Conservation (phyloP, 2,113 vertebrate species). For the Myodes glareolus region DNA sequence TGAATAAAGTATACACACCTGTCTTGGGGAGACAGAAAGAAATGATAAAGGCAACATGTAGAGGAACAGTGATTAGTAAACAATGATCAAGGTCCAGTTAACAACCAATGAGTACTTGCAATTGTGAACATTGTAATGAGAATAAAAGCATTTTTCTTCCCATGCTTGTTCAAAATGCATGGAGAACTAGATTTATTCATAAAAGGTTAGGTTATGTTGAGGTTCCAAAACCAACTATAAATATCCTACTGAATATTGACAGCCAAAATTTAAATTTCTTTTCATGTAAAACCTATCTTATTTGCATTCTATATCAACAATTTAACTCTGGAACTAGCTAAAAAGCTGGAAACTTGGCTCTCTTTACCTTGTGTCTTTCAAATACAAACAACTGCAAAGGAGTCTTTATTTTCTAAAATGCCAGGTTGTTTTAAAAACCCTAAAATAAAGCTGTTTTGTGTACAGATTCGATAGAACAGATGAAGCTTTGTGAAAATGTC, state of each 20-base stretch:
- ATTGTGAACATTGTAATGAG: not conserved
- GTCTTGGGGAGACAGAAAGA: not conserved
- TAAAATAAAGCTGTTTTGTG: conserved; percentile 26
- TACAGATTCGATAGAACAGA: conserved; percentile 37
- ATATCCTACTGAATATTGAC: not conserved
- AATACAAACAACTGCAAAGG: conserved; percentile 42
- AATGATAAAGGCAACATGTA: not conserved
- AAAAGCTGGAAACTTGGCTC: conserved; percentile 18
- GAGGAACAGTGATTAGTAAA: not conserved
- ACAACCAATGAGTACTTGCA: not conserved
- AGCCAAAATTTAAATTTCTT: not conserved
- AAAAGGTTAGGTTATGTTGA: not conserved
- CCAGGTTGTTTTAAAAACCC: not conserved
- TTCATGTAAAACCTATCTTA: conserved; percentile 19
- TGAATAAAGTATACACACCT: not conserved
- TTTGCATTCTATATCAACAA: not conserved
- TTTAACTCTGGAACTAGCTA: not conserved
- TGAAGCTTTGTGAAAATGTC: conserved; percentile 52
- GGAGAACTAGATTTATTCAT: not conserved
- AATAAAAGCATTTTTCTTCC: not conserved
- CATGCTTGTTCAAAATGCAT: not conserved
- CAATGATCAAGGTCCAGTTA: not conserved
- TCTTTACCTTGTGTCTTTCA: not conserved
- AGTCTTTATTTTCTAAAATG: not conserved
- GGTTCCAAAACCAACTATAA: not conserved